Base-by-base conservation (phyloP, 1,140 invertebrate species). In the Nasonia giraulti region DNA sequence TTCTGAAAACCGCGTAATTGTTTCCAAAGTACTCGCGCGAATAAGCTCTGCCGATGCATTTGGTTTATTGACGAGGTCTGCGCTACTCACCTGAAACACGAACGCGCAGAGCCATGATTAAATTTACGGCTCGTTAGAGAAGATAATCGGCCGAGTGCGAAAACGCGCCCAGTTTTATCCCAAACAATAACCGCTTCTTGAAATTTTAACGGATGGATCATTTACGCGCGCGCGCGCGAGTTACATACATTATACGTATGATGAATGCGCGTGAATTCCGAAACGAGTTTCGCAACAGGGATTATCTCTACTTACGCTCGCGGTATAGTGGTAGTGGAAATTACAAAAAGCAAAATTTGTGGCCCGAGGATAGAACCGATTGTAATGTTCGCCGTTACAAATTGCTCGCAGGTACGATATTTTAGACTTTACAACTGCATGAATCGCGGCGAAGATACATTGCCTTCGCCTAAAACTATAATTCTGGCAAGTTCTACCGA, bases 261-360 rank as follows among this genome's bases (percentile, higher is more conserved):
- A 44, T 44, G 55, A 62, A 62, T 1, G 20, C 14, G 55, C 55
- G 6, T 20, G n/a, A 62, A 62, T 20, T 62, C 20, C 5, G 20
- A n/a, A 62, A 62, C 20, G 55, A 62, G 20, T 62, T 20, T 62
- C 55, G 6, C 17, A n/a, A 62, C 55, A 62, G 55, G 17, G 20
- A 62, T 62, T 62, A 62, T 62, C 55, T n/a, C 17, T n/a, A 20
- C 20, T 62, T 62, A 62, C 55, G 55, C 6, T 20, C 55, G 17
- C 4, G 5, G 33, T 37, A 37, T 62, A 62, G 55, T 62, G 1
- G 20, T 62, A 62, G 55, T n/a, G 55, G 4, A n/a, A 40, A 80
- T 80, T 66, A 68, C 55, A 68, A 68, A 50, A 68, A 80, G 55
- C 55, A 6, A 68, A 69, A 80, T 80, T 80, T 80, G 55, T 80